These are phyloP conservation scores for Alexandromys fortis DNA, from an alignment of 2,113 vertebrate species.

Conservation along the genomic window DNA sequence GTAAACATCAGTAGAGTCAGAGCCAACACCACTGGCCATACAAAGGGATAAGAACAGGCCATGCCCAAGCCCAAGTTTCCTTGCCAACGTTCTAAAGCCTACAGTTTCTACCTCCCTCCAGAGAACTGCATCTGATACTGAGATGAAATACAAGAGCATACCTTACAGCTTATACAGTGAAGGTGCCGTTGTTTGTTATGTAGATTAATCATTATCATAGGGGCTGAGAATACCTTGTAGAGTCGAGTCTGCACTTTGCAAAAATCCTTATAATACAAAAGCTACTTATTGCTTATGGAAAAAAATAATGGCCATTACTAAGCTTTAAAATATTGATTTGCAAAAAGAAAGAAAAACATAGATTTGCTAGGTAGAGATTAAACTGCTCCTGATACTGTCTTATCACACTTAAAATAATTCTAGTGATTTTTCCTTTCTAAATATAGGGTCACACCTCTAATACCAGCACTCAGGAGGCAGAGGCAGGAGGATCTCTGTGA, in stretches of 20 bases:
- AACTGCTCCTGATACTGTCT: not conserved
- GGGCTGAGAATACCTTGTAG: not conserved
- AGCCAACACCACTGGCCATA: not conserved
- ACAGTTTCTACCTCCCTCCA: not conserved
- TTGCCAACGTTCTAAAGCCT: not conserved
- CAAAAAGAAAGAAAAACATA: not conserved
- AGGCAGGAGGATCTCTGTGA: not conserved
- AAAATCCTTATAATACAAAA: constrained; percentile 33
- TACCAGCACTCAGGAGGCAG: not conserved
- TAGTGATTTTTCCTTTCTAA: not conserved
- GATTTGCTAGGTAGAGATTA: not conserved
- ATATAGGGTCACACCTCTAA: not conserved
- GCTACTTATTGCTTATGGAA: constrained; percentile 22
- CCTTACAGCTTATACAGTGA: not conserved
- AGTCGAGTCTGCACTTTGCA: constrained; percentile 4
- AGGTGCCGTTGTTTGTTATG: not conserved
- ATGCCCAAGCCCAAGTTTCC: not conserved
- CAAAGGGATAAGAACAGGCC: not conserved
- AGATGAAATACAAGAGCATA: not conserved
- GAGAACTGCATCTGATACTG: not conserved
- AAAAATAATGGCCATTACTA: constrained; percentile 21
- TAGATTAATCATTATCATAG: not conserved
- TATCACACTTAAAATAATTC: constrained; percentile 35
- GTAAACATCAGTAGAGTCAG: not conserved
- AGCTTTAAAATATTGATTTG: constrained; percentile 41